Conservation (phyloP, 2,888 invertebrate genomes). For the Hyles lineata region DNA sequence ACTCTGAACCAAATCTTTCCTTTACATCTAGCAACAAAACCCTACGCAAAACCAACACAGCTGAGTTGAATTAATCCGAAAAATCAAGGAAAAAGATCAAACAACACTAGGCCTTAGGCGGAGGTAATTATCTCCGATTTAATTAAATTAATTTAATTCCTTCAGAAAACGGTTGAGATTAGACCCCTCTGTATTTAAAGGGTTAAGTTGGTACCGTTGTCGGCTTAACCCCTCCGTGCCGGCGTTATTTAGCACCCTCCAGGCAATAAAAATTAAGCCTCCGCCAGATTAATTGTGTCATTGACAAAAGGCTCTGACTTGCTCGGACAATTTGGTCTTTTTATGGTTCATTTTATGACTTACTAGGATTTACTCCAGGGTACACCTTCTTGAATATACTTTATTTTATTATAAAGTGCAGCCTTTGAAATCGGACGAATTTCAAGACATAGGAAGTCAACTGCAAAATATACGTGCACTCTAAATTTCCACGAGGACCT, state of each 20-base stretch:
- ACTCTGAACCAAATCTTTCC: too few relatives aligned
- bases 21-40: neutral
- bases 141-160: constrained; percentile 65
- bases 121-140: constrained; percentile 63
- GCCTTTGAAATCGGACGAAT: too few relatives aligned
- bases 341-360: constrained; percentile 9
- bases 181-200: constrained; percentile 43
- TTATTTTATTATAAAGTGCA: too few relatives aligned
- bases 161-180: constrained; percentile 57
- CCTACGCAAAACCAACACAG: neutral
- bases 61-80: neutral
- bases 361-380: neutral
- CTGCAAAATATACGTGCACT: too few relatives aligned
- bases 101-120: constrained; percentile 30
- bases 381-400: neutral
- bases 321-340: constrained; percentile 16
- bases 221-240: constrained; percentile 44
- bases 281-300: constrained; percentile 42
- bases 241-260: constrained; percentile 40
- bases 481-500: too few relatives aligned
- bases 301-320: constrained; percentile 27
- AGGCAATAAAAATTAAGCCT: constrained; percentile 45
- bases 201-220: constrained; percentile 40
- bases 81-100: constrained; percentile 29
- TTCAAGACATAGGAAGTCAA: too few relatives aligned